Evolutionary conservation across 2,797 vertebrate species (phyloP).

Genomic region (Hozukius guyotensis): DNA sequence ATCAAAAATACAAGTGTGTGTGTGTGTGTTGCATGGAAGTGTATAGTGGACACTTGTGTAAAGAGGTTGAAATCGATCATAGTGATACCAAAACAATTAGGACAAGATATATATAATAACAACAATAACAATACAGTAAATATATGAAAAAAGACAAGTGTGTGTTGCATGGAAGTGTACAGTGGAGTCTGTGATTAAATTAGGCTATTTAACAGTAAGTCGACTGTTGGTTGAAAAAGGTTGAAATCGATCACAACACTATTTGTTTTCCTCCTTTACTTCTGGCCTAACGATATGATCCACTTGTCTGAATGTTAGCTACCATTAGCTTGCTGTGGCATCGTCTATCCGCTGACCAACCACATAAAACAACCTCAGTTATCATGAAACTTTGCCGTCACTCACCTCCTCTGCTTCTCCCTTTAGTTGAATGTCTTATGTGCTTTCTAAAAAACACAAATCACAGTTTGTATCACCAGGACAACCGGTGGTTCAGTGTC

Average conservation of each 20-base stretch:
- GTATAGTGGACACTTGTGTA: too few relatives aligned
- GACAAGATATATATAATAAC: too few relatives aligned
- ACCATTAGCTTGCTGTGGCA: constrained; percentile 28
- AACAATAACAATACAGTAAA: too few relatives aligned
- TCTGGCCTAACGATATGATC: constrained; percentile 8
- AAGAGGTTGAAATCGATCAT: too few relatives aligned
- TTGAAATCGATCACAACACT: background rate
- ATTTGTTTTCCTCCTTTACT: background rate
- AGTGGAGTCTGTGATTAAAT: background rate
- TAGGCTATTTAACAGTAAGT: accelerated
- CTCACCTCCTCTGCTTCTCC: constrained; percentile 36
- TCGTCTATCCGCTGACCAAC: background rate
- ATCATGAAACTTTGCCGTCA: constrained; percentile 26
- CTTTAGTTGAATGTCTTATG: background rate
- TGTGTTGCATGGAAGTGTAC: too few relatives aligned
- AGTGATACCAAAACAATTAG: too few relatives aligned
- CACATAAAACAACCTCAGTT: background rate
- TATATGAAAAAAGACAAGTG: too few relatives aligned
- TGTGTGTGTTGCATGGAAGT: too few relatives aligned
- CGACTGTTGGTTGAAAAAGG: background rate
- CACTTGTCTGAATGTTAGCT: constrained; percentile 25
- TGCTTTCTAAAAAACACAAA: background rate
- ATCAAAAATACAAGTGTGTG: too few relatives aligned
- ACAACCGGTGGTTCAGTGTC: background rate
- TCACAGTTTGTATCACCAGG: background rate